A percentile compares a stretch with the other conserved stretches of the same genome.
These are phyloP conservation scores for Drosophila nr. perissopoda DNA, from an alignment of 2,888 invertebrate species.

Conservation along the genomic window DNA sequence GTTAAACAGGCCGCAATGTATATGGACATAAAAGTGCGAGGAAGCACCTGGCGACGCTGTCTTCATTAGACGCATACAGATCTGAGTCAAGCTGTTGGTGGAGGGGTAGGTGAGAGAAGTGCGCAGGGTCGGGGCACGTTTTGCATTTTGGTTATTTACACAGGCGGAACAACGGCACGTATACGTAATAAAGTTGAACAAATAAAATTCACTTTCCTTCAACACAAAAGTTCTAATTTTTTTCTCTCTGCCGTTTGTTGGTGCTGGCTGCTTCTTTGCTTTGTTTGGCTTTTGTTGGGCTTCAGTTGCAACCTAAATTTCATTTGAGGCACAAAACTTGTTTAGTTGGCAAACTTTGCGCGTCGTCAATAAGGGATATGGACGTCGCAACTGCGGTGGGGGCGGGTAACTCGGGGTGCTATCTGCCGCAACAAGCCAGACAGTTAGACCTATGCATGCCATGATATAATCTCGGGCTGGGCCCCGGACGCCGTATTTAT, in stretches of 20 bases:
- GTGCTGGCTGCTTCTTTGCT: conserved; percentile 56
- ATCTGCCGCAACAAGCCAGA: conserved; percentile 54
- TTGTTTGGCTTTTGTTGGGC: conserved; percentile 77
- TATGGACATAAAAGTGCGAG: conserved; percentile 72
- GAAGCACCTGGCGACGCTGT: conserved; percentile 69
- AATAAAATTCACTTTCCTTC: conserved; percentile 80
- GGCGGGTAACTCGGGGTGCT: neutral
- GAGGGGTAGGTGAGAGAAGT: conserved; percentile 16
- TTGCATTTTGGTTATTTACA: conserved; percentile 79
- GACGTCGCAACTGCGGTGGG: conserved; percentile 4
- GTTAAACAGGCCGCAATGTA: conserved; percentile 70
- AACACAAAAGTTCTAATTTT: conserved; percentile 77
- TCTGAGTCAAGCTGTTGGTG: conserved; percentile 29
- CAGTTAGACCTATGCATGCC: conserved; percentile 70
- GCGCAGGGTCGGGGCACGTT: conserved; percentile 45
- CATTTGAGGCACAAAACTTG: conserved; percentile 81
- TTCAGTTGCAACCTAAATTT: conserved; percentile 81
- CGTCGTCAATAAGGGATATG: conserved; percentile 72
- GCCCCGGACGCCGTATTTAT: conserved; percentile 55
- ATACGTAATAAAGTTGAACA: conserved; percentile 81
- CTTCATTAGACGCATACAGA: conserved; percentile 68
- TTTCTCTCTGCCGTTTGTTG: conserved; percentile 39
- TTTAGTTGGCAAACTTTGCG: conserved; percentile 81
- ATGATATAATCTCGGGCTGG: conserved; percentile 71
- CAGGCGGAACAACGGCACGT: conserved; percentile 75